Base-by-base conservation (phyloP, 53 echinoderm and acorn worm species). In the Astropecten irregularis region DNA sequence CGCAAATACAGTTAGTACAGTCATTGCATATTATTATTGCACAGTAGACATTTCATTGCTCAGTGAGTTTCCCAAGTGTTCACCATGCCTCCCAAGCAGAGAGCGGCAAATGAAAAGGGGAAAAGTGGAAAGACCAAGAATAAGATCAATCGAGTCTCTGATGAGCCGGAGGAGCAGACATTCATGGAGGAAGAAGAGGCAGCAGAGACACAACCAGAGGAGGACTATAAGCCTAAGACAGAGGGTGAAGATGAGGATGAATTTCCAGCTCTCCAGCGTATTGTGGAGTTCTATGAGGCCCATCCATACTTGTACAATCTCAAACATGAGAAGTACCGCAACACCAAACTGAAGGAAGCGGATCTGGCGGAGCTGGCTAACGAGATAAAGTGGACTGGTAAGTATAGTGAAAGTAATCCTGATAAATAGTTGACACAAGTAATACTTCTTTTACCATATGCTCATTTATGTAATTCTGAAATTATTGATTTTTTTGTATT, bases 341-440 rank as follows among this genome's bases (percentile, higher is more conserved):
- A 72, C 72, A 48, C 72, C 51, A 72, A 72, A 27, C 72, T 72
- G 51, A 72, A 72, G 72, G 72, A 72, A 1, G 72, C 50, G 72
- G 52, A 72, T 14, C 72, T 72, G 72, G 72, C 50, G 50, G 52
- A 72, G 49, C 72, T 72, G 72, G 50, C 47, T 48, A 72, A 72
- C 49, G 72, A 72, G 50, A 72, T 72, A 46, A 68, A 34, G 72
- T 72, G 72, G 72, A 22, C 72, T 49, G 50, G 72, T 72, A 49
- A 50, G 13, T 72, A n/a, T n/a, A 48, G 49, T 50, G 72, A 72
- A 69, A 38, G 29, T 54, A 54, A 54, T 54, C 54, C 54, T 54
- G 54, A 18, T 54, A 54, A 7, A 54, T 54, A 54, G 54, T 54
- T 54, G 54, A 18, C 54, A 54, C 54, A 9, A 54, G 6, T 18